These are phyloP conservation scores for Sebastes cheni DNA, from an alignment of 2,797 vertebrate species.

Conservation along the genomic window DNA sequence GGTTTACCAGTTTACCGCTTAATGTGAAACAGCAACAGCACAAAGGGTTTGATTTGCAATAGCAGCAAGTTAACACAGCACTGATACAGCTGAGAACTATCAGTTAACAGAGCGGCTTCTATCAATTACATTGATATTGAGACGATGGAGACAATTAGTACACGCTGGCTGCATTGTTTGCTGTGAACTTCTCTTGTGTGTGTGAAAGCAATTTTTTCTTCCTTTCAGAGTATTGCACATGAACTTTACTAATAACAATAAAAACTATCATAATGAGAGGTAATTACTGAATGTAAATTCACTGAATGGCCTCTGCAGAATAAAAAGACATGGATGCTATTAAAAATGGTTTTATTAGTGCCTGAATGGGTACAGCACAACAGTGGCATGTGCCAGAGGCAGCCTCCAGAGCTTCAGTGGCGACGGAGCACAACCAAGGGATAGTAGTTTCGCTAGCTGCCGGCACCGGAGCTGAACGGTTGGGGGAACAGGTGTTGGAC, in stretches of 20 bases:
- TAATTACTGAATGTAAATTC: not conserved
- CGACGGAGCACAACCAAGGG: not conserved
- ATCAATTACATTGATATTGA: not conserved
- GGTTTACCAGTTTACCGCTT: not conserved
- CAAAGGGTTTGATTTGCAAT: not conserved
- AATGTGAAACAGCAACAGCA: conserved; percentile 1
- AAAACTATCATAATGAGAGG: not conserved
- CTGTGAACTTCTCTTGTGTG: not conserved
- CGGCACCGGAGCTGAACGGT: not conserved
- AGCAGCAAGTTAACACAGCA: not conserved
- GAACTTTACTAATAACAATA: not conserved
- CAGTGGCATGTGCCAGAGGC: not conserved
- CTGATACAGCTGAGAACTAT: not conserved
- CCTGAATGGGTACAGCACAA: not conserved
- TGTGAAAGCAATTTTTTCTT: not conserved
- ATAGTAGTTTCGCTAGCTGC: not conserved
- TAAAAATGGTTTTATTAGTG: not conserved
- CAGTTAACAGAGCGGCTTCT: not conserved
- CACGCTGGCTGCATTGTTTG: not conserved
- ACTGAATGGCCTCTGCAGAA: not conserved
- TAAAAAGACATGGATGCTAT: not conserved
- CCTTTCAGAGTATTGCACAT: not conserved
- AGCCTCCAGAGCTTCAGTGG: not conserved
- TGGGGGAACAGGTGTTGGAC: not conserved
- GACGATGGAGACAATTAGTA: not conserved